These are phyloP conservation scores for Notoglanidium macrostoma DNA, from an alignment of 2,797 vertebrate species.

Conservation along the genomic window DNA sequence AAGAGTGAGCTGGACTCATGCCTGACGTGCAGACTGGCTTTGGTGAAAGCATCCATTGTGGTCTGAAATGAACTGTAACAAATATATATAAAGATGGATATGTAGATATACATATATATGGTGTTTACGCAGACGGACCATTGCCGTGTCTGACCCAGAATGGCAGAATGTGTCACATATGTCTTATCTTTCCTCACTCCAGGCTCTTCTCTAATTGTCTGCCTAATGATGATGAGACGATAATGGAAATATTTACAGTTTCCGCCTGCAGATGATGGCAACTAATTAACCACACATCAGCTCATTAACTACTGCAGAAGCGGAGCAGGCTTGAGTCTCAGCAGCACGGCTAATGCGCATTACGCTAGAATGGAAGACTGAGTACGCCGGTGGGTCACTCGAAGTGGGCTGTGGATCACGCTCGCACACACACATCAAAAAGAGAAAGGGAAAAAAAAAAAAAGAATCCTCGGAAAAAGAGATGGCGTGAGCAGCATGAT, in stretches of 20 bases:
- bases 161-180: not conserved
- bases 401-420: slow-evolving; percentile 24
- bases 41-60: not conserved
- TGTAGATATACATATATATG: too few relatives aligned
- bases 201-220: slow-evolving; percentile 60
- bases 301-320: slow-evolving; percentile 63
- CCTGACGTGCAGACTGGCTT: not conserved
- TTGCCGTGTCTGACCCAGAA: not conserved
- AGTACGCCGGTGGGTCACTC: slow-evolving; percentile 7
- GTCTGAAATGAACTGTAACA: too few relatives aligned
- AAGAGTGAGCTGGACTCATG: not conserved
- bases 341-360: slow-evolving; percentile 30
- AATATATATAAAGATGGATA: not conserved
- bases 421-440: too few relatives aligned
- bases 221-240: slow-evolving; percentile 57
- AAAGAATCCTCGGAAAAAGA: not conserved
- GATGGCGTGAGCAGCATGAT: slow-evolving; percentile 4
- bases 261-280: slow-evolving; percentile 66
- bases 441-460: not conserved
- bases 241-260: slow-evolving; percentile 68
- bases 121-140: not conserved
- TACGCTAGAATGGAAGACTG: slow-evolving; percentile 2
- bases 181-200: slow-evolving; percentile 49
- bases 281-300: slow-evolving; percentile 66
- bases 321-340: not conserved